Base-by-base conservation (phyloP, 2,113 vertebrate genomes). In the Struthidea cinerea region DNA sequence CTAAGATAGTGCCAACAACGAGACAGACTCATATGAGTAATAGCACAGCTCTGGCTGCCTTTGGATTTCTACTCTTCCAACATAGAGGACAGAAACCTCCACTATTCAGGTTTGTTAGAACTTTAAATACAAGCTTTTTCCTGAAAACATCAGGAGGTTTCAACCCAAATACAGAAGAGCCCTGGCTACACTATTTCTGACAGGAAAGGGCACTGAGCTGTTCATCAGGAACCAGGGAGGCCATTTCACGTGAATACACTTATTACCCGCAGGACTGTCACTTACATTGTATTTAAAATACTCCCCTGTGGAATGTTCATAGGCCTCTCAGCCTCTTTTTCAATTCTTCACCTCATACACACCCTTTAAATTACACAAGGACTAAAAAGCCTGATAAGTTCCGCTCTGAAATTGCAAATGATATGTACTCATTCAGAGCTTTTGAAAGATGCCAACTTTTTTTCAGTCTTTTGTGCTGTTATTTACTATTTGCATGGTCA, bases 301-400 rank as follows among this genome's bases (percentile, higher is more conserved):
- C 27, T 84, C 7, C 47, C 18, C 52, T 42, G 37, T 88, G 84
- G 84, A 88, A 92, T 55, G 64, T 55, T 84, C 70, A 76, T 41
- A 87, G 65, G 47, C 56, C 52, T 82, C 69, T 77, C 56, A 61
- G 52, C 47, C 70, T 87, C 37, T 89, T 74, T 81, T 75, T 89
- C 16, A 84, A 47, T 77, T 88, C 88, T 64, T 93, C 52, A 59
- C 8, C 20, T 92, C 76, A 89, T 14, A 94, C 56, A 90, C 79
- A 46, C 86, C 92, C 92, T 90, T 83, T 46, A 85, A 92, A 96
- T 95, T 78, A 91, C 57, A 79, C 84, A 87, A 90, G 76, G 67
- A 60, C 57, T 84, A 49, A 61, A 93, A 79, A 91, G 63, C 64
- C 24, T 60, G 55, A 47, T 44, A 69, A 84, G 75, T 88, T 87